Percentiles rank a stretch among this genome's conserved stretches.
Conservation (phyloP, 2,113 vertebrate species). For the Zonotrichia leucophrys region DNA sequence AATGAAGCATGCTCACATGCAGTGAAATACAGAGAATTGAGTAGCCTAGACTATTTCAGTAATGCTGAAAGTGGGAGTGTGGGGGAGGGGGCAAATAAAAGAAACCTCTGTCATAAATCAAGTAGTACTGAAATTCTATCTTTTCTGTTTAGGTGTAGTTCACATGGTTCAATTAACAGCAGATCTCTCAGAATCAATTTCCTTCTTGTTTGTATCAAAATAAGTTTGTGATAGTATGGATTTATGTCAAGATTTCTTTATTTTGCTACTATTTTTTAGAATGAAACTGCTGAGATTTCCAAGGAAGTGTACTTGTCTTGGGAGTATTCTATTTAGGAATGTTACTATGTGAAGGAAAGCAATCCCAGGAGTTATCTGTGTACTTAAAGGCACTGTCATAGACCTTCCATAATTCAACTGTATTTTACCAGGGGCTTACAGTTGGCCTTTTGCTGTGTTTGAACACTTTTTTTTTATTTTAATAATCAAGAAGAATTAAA, state of each 20-base stretch:
- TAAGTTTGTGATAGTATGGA: background rate
- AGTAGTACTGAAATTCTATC: conserved; percentile 51
- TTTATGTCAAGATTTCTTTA: background rate
- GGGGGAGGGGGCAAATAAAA: conserved; percentile 3
- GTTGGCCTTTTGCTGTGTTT: background rate
- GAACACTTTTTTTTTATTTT: background rate
- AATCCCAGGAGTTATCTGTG: background rate
- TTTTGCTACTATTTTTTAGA: background rate
- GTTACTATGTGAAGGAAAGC: background rate
- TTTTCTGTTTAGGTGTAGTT: conserved; percentile 36
- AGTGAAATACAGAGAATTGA: conserved; percentile 82
- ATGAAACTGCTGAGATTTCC: background rate
- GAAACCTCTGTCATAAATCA: conserved; percentile 57
- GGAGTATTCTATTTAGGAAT: background rate
- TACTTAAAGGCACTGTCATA: background rate
- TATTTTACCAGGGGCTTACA: background rate
- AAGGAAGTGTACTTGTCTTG: background rate
- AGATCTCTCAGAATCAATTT: background rate
- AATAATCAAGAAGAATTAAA: background rate
- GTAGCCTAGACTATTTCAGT: conserved; percentile 82
- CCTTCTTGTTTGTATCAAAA: background rate
- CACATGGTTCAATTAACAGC: conserved; percentile 47
- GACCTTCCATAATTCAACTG: background rate
- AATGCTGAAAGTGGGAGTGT: conserved; percentile 68
- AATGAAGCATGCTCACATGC: conserved; percentile 90